These are phyloP conservation scores for Brassicogethes aeneus DNA, from an alignment of 2,888 invertebrate species.

Conservation along the genomic window DNA sequence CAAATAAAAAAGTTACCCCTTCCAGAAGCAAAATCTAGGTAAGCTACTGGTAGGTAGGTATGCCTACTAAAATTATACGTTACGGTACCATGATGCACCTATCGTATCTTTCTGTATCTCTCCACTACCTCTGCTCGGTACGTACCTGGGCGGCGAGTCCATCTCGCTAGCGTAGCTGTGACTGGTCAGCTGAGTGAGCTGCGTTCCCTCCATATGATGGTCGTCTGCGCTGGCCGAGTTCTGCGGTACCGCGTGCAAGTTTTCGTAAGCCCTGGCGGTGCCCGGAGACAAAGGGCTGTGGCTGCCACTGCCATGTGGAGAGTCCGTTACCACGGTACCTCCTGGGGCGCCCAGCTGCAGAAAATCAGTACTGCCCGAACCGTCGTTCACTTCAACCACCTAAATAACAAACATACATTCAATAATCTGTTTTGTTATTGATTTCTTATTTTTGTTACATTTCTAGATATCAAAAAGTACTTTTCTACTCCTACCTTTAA, in stretches of 20 bases:
- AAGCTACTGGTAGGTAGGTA: no score
- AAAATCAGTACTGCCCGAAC: slow-evolving; percentile 30
- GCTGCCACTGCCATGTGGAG: slow-evolving; percentile 34
- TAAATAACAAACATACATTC: slow-evolving; percentile 5
- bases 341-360: slow-evolving; percentile 32
- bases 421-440: no score
- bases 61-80: no score
- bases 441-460: no score
- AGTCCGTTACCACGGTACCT: slow-evolving; percentile 26
- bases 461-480: no score
- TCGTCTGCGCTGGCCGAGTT: slow-evolving; percentile 23
- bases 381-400: slow-evolving; percentile 30
- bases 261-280: slow-evolving; percentile 2
- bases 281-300: slow-evolving; percentile 33
- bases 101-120: no score
- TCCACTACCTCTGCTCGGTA: no score
- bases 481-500: no score
- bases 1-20: no score
- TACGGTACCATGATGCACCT: no score
- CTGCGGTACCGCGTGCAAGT: slow-evolving; percentile 18
- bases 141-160: slow-evolving; percentile 14
- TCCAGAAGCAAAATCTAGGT: no score
- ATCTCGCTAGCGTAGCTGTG: slow-evolving; percentile 34
- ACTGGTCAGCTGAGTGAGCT: slow-evolving; percentile 35
- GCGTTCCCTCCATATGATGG: slow-evolving; percentile 27